phyloP scores from a whole-genome alignment of 2,113 vertebrate species.

The Nyctereutes procyonoides region DNA sequence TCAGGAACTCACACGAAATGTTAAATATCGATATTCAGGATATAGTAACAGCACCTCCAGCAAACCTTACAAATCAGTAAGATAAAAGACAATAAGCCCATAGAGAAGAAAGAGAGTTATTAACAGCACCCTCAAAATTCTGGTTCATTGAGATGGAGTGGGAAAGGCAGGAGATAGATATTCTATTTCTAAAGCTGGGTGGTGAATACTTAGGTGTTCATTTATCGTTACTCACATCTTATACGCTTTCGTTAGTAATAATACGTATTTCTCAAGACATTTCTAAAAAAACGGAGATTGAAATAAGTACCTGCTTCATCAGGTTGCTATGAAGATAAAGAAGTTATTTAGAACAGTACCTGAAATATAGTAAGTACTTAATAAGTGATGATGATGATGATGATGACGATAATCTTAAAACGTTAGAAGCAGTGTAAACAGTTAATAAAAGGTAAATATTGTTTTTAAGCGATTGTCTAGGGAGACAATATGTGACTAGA shows the following conservation, averaged over 20 bases:
- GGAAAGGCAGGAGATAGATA: not conserved
- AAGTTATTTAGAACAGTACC: not conserved
- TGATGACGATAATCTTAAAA: not conserved
- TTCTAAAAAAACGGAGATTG: not conserved
- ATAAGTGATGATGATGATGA: not conserved
- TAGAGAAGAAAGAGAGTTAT: not conserved
- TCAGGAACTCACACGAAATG: not conserved
- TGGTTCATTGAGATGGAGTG: not conserved
- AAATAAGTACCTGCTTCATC: not conserved
- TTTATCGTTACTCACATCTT: not conserved
- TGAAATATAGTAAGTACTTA: not conserved
- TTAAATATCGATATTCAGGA: not conserved
- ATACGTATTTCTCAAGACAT: not conserved
- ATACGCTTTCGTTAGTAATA: not conserved
- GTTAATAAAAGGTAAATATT: not conserved
- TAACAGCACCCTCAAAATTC: not conserved
- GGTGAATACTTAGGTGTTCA: not conserved
- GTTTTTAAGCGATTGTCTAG: conserved; percentile 5
- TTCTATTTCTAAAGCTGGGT: not conserved
- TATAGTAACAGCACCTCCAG: not conserved
- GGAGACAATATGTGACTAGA: not conserved
- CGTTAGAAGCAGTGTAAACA: not conserved
- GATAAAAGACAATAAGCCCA: not conserved
- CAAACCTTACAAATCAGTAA: not conserved
- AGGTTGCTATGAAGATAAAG: not conserved